phyloP scores from a whole-genome alignment of 2,888 invertebrate species.

The Drosophila neonasuta region DNA sequence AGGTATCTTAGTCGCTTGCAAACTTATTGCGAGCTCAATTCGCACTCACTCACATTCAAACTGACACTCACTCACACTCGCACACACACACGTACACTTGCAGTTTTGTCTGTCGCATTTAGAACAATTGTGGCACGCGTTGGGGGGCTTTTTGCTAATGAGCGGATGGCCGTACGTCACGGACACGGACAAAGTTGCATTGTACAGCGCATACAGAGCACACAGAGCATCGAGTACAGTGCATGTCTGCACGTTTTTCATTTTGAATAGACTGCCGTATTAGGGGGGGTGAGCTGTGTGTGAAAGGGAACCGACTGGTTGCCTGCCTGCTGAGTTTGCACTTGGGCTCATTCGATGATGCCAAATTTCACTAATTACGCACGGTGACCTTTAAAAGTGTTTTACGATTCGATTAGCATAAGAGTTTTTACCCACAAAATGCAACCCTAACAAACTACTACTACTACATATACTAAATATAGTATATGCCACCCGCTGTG shows the following conservation, averaged over 20 bases:
- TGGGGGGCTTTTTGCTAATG: conserved; percentile 65
- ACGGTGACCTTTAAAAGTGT: conserved; percentile 51
- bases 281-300: conserved; percentile 14
- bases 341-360: conserved; percentile 60
- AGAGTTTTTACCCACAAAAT: conserved; percentile 36
- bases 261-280: conserved; percentile 48
- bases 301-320: not conserved
- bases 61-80: no score
- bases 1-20: conserved; percentile 29
- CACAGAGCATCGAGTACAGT: conserved; percentile 6
- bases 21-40: conserved; percentile 31
- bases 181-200: conserved; percentile 57
- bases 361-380: conserved; percentile 76
- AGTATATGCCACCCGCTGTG: not conserved
- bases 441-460: not conserved
- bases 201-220: conserved; percentile 18
- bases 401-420: conserved; percentile 51
- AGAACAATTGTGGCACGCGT: conserved; percentile 58
- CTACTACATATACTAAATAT: no score
- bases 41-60: conserved; percentile 7
- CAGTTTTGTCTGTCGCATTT: conserved; percentile 53
- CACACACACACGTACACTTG: not conserved
- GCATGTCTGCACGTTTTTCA: conserved; percentile 60
- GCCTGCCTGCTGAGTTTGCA: conserved; percentile 41
- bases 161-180: conserved; percentile 61